Evolutionary conservation across 2,113 vertebrate genomes (phyloP).

Genomic region (Scortum barcoo): DNA sequence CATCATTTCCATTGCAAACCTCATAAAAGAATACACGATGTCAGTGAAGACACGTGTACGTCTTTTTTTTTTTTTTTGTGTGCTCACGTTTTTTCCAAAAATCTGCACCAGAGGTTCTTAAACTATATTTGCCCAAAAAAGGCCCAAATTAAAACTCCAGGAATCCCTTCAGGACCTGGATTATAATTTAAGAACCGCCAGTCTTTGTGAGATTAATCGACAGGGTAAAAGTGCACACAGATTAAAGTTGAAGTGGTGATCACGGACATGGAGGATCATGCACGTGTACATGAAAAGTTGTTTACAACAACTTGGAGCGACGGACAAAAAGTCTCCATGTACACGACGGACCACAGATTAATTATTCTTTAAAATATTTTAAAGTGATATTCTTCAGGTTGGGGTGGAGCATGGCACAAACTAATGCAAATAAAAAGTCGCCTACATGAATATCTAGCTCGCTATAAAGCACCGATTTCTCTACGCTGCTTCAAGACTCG

Average conservation of each 20-base stretch:
- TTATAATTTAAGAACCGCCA: slow-evolving; percentile 47
- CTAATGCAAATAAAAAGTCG: background rate
- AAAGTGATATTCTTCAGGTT: slow-evolving; percentile 93
- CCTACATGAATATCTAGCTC: background rate
- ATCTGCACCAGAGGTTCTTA: slow-evolving; percentile 53
- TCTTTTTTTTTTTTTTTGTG: slow-evolving; percentile 78
- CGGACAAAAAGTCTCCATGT: slow-evolving; percentile 92
- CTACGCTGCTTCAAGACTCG: background rate
- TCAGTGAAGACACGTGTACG: slow-evolving; percentile 61
- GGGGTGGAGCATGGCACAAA: slow-evolving; percentile 20
- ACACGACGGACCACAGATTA: slow-evolving; percentile 88
- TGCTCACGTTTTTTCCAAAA: slow-evolving; percentile 1
- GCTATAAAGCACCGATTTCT: background rate
- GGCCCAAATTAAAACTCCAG: background rate
- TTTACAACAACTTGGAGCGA: slow-evolving; percentile 90
- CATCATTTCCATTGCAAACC: slow-evolving; percentile 83
- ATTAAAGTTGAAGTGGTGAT: background rate
- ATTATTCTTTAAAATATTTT: slow-evolving; percentile 86
- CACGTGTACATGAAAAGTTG: slow-evolving; percentile 94
- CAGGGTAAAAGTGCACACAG: slow-evolving; percentile 48
- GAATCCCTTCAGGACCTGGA: background rate
- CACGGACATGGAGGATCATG: slow-evolving; percentile 82
- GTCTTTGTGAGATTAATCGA: slow-evolving; percentile 20
- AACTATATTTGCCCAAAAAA: slow-evolving; percentile 6
- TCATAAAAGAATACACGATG: slow-evolving; percentile 79